phyloP scores from a whole-genome alignment of 2,797 vertebrate species.

The Melopsittacus undulatus region DNA sequence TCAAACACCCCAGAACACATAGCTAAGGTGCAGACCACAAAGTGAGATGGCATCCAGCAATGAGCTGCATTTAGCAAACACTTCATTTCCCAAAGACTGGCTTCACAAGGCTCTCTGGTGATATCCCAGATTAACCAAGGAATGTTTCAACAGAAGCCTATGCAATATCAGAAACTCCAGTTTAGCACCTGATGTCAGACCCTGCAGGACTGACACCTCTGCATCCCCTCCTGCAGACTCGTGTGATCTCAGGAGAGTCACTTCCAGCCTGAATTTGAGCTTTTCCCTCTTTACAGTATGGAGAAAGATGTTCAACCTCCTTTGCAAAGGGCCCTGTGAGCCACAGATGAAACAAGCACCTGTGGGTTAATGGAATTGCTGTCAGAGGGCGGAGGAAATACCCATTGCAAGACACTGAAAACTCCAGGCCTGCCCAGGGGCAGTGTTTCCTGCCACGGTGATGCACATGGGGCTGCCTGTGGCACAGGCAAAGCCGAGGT shows the following conservation, averaged over 20 bases:
- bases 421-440: slow-evolving; percentile 42
- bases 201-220: neutral
- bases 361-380: neutral
- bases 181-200: neutral
- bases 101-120: neutral
- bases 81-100: neutral
- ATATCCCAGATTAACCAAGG: neutral
- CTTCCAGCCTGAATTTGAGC: neutral
- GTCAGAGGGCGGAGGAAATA: neutral
- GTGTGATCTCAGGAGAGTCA: neutral
- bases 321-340: neutral
- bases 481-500: slow-evolving; percentile 27
- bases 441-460: slow-evolving; percentile 56
- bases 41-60: neutral
- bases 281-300: neutral
- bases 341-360: neutral
- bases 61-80: neutral
- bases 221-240: neutral
- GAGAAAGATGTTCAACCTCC: neutral
- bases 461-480: slow-evolving; percentile 21
- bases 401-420: neutral
- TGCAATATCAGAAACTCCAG: neutral
- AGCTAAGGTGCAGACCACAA: neutral
- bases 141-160: neutral
- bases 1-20: neutral